These are phyloP conservation scores for Balanococcus diminutus DNA, from an alignment of 2,888 invertebrate genomes.

Conservation along the genomic window DNA sequence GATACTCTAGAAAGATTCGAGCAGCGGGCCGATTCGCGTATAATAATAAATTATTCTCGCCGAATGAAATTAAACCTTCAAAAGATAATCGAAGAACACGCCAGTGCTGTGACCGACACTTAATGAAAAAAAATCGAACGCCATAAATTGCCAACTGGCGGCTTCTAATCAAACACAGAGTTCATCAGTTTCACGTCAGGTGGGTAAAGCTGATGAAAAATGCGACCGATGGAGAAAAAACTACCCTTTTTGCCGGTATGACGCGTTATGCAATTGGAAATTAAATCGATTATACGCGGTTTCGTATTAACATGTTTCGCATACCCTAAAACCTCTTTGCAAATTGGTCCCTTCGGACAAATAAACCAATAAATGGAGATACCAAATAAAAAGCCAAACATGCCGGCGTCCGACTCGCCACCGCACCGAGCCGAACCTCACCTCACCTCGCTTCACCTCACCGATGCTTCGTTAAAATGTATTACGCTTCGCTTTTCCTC, in stretches of 20 bases:
- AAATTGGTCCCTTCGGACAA: conserved; percentile 46
- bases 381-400: conserved; percentile 6
- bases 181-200: conserved; percentile 5
- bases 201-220: background rate
- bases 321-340: background rate
- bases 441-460: no score
- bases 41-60: background rate
- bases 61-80: background rate
- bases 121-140: conserved; percentile 24
- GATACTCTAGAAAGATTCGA: background rate
- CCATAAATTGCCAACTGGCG: background rate
- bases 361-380: conserved; percentile 47
- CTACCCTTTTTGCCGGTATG: background rate
- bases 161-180: background rate
- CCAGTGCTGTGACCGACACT: background rate
- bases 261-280: conserved; percentile 16
- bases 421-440: background rate
- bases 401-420: background rate
- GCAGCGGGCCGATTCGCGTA: background rate
- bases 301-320: conserved; percentile 16
- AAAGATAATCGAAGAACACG: background rate
- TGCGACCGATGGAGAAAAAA: background rate
- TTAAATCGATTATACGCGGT: conserved; percentile 24
- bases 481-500: conserved; percentile 32
- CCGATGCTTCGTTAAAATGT: conserved; percentile 43